Evolutionary conservation across 2,888 invertebrate species (phyloP).

Genomic region (Apantesis nais): DNA sequence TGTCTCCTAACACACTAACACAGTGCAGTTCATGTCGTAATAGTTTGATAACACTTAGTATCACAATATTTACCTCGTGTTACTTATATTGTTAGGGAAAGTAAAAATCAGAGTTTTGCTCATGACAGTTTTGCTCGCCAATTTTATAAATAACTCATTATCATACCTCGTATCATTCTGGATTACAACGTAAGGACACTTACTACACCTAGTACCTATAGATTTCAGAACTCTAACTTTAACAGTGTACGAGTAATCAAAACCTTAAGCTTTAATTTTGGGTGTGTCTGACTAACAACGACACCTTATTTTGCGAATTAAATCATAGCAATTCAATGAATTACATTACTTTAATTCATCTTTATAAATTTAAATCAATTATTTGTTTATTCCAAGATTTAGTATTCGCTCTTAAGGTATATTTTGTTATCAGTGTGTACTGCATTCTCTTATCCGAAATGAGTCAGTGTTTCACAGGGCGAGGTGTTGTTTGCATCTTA

Average conservation of each 20-base stretch:
- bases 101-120: not conserved
- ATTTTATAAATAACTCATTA: not conserved
- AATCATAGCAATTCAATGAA: not conserved
- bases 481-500: constrained; percentile 59
- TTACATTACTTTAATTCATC: not conserved
- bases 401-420: not conserved
- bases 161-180: not conserved
- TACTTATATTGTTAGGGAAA: constrained; percentile 42
- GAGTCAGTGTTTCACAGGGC: constrained; percentile 58
- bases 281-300: too few species aligned
- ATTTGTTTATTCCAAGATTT: not conserved
- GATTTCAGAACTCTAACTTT: too few species aligned
- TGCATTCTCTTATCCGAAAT: constrained; percentile 22
- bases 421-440: constrained; percentile 5
- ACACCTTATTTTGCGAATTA: not conserved
- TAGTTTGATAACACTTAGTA: constrained; percentile 56
- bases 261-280: too few species aligned
- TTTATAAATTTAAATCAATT: not conserved
- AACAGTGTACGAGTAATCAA: too few species aligned
- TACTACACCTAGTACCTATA: not conserved
- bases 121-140: not conserved
- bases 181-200: not conserved
- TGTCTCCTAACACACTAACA: constrained; percentile 66
- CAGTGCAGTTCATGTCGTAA: constrained; percentile 63
- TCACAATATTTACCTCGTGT: constrained; percentile 56